phyloP scores from a whole-genome alignment of 2,113 vertebrate genomes.

The Psephotus haematonotus region DNA sequence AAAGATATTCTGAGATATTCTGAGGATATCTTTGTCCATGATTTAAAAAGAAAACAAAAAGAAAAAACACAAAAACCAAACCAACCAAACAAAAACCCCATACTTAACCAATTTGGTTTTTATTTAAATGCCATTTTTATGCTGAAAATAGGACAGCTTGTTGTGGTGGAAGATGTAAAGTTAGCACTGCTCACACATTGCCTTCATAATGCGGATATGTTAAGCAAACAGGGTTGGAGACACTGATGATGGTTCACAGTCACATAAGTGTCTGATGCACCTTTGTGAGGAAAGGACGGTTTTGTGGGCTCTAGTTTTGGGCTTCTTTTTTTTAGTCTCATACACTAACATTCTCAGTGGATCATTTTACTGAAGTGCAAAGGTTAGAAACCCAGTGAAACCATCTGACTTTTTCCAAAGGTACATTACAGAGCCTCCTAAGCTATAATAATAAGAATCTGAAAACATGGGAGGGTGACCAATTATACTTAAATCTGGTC shows the following conservation, averaged over 20 bases:
- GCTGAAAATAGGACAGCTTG: conserved; percentile 15
- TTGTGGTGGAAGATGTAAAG: neutral
- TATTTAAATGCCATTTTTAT: conserved; percentile 12
- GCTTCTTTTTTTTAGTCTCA: neutral
- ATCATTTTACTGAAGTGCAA: conserved; percentile 31
- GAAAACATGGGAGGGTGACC: conserved; percentile 66
- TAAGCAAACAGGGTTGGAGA: conserved; percentile 25
- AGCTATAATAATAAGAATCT: conserved; percentile 59
- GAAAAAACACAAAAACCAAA: too few species aligned
- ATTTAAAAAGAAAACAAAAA: neutral
- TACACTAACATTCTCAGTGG: neutral
- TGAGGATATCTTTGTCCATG: neutral
- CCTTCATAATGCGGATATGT: neutral
- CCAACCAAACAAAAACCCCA: neutral
- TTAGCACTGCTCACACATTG: neutral
- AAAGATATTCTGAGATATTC: neutral
- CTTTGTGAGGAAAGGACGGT: neutral
- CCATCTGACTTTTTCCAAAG: conserved; percentile 29
- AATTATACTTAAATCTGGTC: conserved; percentile 76
- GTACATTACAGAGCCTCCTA: conserved; percentile 4
- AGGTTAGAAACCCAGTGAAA: conserved; percentile 17
- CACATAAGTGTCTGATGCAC: neutral
- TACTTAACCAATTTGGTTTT: neutral
- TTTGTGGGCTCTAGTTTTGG: neutral
- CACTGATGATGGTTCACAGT: neutral